Percentiles rank a stretch among this genome's conserved stretches.
Conservation (phyloP, 2,888 invertebrate species). For the Pseudococcus viburni region DNA sequence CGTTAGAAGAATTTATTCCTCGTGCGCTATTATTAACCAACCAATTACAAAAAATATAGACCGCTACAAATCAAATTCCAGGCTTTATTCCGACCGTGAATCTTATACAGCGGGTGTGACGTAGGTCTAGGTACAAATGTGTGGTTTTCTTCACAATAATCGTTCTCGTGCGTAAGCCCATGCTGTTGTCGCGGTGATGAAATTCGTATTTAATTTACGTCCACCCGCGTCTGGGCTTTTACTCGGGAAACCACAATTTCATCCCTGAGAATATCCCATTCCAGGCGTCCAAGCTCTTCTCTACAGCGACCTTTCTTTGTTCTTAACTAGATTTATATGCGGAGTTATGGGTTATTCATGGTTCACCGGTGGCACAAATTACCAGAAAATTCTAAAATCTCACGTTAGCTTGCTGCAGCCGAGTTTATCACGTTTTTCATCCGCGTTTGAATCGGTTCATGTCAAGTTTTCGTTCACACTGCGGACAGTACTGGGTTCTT, state of each 20-base stretch:
- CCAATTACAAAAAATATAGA: constrained; percentile 17
- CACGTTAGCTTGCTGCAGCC: not conserved
- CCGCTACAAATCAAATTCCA: constrained; percentile 35
- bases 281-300: not conserved
- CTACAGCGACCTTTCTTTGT: not conserved
- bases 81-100: constrained; percentile 20
- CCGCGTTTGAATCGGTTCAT: not conserved
- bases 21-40: not conserved
- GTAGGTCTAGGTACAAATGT: not conserved
- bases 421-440: not conserved
- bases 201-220: constrained; percentile 12
- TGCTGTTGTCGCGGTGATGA: not conserved
- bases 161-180: not conserved
- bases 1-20: constrained; percentile 29
- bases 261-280: constrained; percentile 8
- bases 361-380: constrained; percentile 14
- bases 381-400: not conserved
- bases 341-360: not conserved
- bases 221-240: not conserved
- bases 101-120: not conserved
- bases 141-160: constrained; percentile 20
- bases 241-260: constrained; percentile 4
- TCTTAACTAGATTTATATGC: not conserved
- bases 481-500: not conserved
- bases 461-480: not conserved